Evolutionary conservation across 1,140 invertebrate genomes (phyloP), one percentile per base, ranked within the genome.

Genomic region (Ridgeia piscesae): DNA sequence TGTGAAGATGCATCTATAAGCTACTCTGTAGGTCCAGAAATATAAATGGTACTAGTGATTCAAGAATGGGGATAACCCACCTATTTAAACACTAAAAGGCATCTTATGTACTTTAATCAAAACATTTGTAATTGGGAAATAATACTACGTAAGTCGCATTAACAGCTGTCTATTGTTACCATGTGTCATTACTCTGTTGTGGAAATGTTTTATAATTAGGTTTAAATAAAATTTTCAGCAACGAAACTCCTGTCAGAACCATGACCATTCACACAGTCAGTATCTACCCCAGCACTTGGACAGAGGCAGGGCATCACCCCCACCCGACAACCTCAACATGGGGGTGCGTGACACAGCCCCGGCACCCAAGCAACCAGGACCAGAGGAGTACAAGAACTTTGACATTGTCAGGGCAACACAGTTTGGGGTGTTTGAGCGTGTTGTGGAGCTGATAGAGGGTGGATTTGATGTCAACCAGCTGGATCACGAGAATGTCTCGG

Each of bases 371-470:
- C 93, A 90, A n/a, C 89, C 89, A 90, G 6, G 94, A 21, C 97
- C 97, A 92, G 95, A 96, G 89, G 98, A 98, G 94, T 98, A 97
- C 94, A 98, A 97, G 94, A 97, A 97, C 92, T 99, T 98, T 96
- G 98, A 99, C 95, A 99, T 99, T 94, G 95, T 99, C 34, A 98
- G 98, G 96, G 99, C 99, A 6, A 99, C 98, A 35, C 96, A 98
- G 97, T 99, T 99, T 96, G 98, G 98, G 33, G 97, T 98, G 27
- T 97, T 98, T 94, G 97, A 97, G 89, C 96, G 98, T 94, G 98
- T 98, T 33, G 97, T 97, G 93, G 98, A 99, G 95, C 96, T 99
- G 6, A 97, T 99, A 1, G 98, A 99, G 94, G 98, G 98, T 96
- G 98, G 95, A 8, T 94, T 93, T 93, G 94, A 96, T 94, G 96